Base-by-base conservation (phyloP, 1,140 invertebrate genomes). In the Gonioctena quinquepunctata region DNA sequence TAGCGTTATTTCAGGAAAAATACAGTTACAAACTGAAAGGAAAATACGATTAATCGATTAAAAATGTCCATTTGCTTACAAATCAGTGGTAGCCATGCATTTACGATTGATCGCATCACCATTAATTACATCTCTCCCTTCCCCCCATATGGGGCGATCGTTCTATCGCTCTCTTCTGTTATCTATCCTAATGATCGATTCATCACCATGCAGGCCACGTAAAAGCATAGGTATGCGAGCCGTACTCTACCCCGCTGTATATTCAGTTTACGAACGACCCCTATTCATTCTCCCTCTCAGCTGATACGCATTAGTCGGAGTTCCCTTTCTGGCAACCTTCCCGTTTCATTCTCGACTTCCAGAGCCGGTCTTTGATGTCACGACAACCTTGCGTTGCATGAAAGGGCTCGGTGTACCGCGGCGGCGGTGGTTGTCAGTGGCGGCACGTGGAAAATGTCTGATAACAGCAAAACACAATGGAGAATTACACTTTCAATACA, bases 281-380 rank as follows among this genome's bases (percentile, higher is more conserved):
- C 21, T 11, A 42, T 42, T 42, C 33, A n/a, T 21, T 54, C 11
- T 23, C 22, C 52, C n/a, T 19, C 52, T 54, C 52, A 54, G 54
- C 54, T 57, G 54, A 23, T 57, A 16, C 54, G 21, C 21, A 23
- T 23, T 23, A 25, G 54, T 13, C 16, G 2, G 25, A 19, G 19
- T 22, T 22, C 54, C 13, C 21, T 25, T 49, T 49, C 7, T 8
- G 3, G 54, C 54, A 21, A 21, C 11, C 22, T 57, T 57, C 22
- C 22, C 19, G 21, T 57, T 57, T 57, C 54, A 57, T 57, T 25
- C 25, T 22, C 25, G 21, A 21, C 21, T 57, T 57, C 54, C 22
- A 57, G 48, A n/a, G 22, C 7, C 54, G 54, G 13, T 57, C 54
- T 57, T 57, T 57, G 54, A 57, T 57, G 54, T 22, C 54, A 5